Percentiles rank a stretch among this genome's conserved stretches.
Evolutionary conservation across 2,113 vertebrate genomes (phyloP).

Genomic region (Peromyscus polionotus): DNA sequence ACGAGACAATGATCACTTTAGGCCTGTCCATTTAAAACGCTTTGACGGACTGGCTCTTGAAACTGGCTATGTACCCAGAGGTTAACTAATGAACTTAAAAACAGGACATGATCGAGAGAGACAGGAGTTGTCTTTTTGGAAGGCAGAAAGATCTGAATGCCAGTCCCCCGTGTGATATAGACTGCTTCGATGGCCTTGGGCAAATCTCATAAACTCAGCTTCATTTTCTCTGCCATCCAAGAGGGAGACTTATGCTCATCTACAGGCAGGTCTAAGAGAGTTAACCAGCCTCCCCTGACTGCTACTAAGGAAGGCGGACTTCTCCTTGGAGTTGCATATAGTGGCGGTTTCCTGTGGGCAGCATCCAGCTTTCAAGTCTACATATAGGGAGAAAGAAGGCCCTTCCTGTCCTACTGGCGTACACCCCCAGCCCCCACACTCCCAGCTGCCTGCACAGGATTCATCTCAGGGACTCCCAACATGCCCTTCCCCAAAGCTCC

Average conservation of each 20-base stretch:
- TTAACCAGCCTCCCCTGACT: neutral
- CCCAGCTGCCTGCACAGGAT: neutral
- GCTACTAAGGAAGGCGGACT: neutral
- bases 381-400: neutral
- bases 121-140: conserved; percentile 74
- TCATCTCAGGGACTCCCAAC: neutral
- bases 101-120: conserved; percentile 67
- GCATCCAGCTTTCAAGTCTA: neutral
- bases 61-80: conserved; percentile 71
- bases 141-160: conserved; percentile 73
- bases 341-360: neutral
- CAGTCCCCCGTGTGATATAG: conserved; percentile 65
- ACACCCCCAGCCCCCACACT: neutral
- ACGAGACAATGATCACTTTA: conserved; percentile 31
- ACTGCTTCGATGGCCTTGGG: conserved; percentile 71
- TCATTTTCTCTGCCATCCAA: conserved; percentile 13
- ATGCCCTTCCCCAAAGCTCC: neutral
- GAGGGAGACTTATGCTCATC: neutral
- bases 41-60: conserved; percentile 52
- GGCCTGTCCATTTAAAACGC: conserved; percentile 61
- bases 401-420: rapidly evolving
- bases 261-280: neutral
- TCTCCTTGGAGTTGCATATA: neutral
- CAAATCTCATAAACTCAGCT: conserved; percentile 70
- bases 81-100: conserved; percentile 82